Base-by-base conservation (phyloP, 92 coral and sea anemone species). In the Siderastrea radians region DNA sequence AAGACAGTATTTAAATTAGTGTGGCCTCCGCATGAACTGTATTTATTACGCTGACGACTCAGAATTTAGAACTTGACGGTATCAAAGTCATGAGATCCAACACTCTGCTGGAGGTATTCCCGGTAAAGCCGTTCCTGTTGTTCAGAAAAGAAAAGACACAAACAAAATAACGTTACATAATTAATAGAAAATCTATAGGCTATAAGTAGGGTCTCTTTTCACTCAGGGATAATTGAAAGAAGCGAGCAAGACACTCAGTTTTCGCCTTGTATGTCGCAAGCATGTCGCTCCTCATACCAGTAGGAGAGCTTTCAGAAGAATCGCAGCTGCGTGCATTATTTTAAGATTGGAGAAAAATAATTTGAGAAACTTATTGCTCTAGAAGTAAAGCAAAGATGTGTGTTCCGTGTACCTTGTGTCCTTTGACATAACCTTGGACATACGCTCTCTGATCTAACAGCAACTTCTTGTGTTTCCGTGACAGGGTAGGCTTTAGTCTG, bases 361-460 rank as follows among this genome's bases (percentile, higher is more conserved):
- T 15, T 15, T 15, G 12, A 64, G 13, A 66, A 3, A 47, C 49
- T 68, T 43, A 70, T 10, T 70, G 8, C 44, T 5, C 6, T 44
- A 67, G 19, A n/a, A n/a, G n/a, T 9, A n/a, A 65, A 7, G 45
- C 0, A 17, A 17, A 65, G 69, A n/a, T 9, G 14, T 16, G 45
- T 47, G 19, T 6, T 8, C 9, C 2, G 26, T 13, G 4, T 82
- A 97, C 99, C 98, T 96, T 98, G 80, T 98, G 94, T 44, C 98
- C 98, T 83, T 98, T 96, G n/a, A 95, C 98, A 77, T 92, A 90
- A 3, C 96, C 94, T 84, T 94, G 96, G 17, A 98, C 99, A 82
- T 86, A 98, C 48, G 86, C 76, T 68, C 94, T 92, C 86, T 95
- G 93, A 57, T 98, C 99, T 26, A 91, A 45, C 68, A 98, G 79